phyloP scores from a whole-genome alignment of 2,888 invertebrate genomes.

The Epinotia ramella region DNA sequence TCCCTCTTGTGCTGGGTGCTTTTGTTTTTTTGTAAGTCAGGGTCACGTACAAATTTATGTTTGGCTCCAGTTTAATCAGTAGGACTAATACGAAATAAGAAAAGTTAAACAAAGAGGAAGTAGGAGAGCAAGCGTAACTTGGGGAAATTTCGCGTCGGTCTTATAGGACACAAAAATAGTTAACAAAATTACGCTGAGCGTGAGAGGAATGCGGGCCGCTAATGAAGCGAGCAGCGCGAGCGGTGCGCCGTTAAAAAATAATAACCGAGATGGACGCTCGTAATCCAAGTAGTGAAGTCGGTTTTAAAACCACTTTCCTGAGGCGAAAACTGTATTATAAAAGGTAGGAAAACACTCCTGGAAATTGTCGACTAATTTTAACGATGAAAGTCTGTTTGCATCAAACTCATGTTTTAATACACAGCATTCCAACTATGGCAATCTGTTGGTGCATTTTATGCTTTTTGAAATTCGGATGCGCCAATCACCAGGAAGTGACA shows the following conservation, averaged over 20 bases:
- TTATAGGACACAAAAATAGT: slow-evolving; percentile 74
- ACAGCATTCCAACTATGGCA: slow-evolving; percentile 56
- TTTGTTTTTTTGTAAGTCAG: slow-evolving; percentile 3
- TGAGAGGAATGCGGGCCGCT: slow-evolving; percentile 64
- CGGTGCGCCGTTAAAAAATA: slow-evolving; percentile 52
- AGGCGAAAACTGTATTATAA: slow-evolving; percentile 19
- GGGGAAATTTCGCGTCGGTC: slow-evolving; percentile 63
- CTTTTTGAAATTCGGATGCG: slow-evolving; percentile 65
- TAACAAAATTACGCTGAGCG: slow-evolving; percentile 75
- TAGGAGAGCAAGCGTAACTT: slow-evolving; percentile 55
- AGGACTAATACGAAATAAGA: slow-evolving; percentile 49
- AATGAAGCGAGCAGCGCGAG: slow-evolving; percentile 64
- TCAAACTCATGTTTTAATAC: slow-evolving; percentile 35
- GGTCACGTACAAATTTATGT: slow-evolving; percentile 18
- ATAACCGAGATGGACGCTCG: slow-evolving; percentile 48
- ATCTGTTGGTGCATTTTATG: slow-evolving; percentile 63
- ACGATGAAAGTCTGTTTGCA: not conserved
- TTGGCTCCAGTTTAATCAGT: slow-evolving; percentile 29
- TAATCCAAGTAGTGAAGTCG: slow-evolving; percentile 47
- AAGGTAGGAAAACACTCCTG: not conserved
- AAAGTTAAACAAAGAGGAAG: slow-evolving; percentile 57
- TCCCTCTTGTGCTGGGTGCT: not conserved
- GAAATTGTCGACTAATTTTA: slow-evolving; percentile 13
- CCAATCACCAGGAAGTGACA: slow-evolving; percentile 58
- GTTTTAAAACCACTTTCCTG: slow-evolving; percentile 28